Percentiles rank a stretch among this genome's conserved stretches.
Conservation (phyloP, 2,113 vertebrate genomes). For the Phalacrocorax aristotelis region DNA sequence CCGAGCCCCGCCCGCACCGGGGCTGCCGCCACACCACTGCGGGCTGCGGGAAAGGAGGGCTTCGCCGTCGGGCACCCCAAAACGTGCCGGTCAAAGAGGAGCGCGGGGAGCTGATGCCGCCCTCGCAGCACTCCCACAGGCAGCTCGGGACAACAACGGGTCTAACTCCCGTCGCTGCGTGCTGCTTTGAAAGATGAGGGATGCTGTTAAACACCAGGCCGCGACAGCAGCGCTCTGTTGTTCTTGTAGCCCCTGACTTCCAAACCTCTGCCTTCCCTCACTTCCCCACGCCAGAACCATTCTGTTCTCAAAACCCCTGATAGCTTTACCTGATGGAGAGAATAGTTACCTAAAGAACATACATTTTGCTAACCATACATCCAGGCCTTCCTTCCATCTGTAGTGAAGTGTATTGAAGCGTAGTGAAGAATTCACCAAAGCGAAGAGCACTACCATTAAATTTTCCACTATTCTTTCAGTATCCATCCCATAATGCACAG, state of each 20-base stretch:
- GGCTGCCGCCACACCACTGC: no score
- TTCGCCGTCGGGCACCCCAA: no score
- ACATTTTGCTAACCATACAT: neutral
- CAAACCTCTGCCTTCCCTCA: neutral
- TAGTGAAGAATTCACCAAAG: neutral
- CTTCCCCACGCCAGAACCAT: neutral
- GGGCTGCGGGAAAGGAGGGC: no score
- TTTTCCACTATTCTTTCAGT: neutral
- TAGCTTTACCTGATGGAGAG: neutral
- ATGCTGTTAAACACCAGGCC: neutral
- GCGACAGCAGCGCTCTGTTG: neutral
- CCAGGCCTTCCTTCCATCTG: neutral
- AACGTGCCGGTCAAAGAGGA: no score
- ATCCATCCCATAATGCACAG: neutral
- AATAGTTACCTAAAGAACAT: no score
- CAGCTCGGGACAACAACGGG: no score
- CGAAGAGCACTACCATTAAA: neutral
- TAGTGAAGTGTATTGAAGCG: neutral
- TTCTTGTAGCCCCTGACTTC: neutral
- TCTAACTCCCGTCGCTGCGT: no score
- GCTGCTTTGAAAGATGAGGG: no score
- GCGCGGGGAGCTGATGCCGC: no score
- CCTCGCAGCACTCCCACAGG: no score
- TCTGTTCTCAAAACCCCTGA: neutral
- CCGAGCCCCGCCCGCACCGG: no score